These are phyloP conservation scores for Plodia interpunctella DNA, from an alignment of 1,140 invertebrate species.

Conservation along the genomic window DNA sequence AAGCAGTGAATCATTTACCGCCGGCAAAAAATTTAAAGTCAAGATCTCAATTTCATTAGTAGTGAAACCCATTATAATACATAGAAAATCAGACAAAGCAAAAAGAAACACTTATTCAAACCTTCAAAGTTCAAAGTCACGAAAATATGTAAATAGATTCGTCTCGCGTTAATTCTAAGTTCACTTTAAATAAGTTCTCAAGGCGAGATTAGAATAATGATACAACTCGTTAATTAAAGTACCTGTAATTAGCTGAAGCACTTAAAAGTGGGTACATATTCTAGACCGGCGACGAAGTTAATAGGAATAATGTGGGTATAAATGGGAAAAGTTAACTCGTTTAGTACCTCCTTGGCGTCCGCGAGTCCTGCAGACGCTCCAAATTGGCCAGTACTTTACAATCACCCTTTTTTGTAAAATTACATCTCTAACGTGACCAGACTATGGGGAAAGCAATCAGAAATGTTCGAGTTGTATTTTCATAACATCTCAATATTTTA, in stretches of 20 bases:
- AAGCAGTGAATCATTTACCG: too few species aligned
- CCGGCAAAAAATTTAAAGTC: too few species aligned
- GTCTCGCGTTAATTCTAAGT: slow-evolving; percentile 1
- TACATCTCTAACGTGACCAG: slow-evolving; percentile 50
- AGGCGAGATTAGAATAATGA: slow-evolving; percentile 31
- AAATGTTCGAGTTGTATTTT: slow-evolving; percentile 22
- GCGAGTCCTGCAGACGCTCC: slow-evolving; percentile 31
- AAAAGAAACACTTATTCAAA: not conserved
- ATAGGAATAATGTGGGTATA: slow-evolving; percentile 62
- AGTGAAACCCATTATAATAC: too few species aligned
- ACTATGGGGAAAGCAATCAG: slow-evolving; percentile 29
- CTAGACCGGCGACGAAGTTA: slow-evolving; percentile 42
- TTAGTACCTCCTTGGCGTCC: slow-evolving; percentile 45
- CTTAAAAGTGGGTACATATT: slow-evolving; percentile 41
- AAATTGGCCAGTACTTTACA: slow-evolving; percentile 41
- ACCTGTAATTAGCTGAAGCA: slow-evolving; percentile 37
- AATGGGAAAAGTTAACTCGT: slow-evolving; percentile 68
- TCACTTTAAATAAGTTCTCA: slow-evolving; percentile 25
- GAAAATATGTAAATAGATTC: slow-evolving; percentile 8
- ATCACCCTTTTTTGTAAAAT: slow-evolving; percentile 59
- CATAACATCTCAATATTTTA: slow-evolving; percentile 13
- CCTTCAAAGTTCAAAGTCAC: not conserved
- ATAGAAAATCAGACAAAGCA: too few species aligned
- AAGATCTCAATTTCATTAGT: too few species aligned
- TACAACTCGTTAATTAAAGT: slow-evolving; percentile 40